phyloP scores from a whole-genome alignment of 2,113 vertebrate genomes.

The Crotalus horridus region DNA sequence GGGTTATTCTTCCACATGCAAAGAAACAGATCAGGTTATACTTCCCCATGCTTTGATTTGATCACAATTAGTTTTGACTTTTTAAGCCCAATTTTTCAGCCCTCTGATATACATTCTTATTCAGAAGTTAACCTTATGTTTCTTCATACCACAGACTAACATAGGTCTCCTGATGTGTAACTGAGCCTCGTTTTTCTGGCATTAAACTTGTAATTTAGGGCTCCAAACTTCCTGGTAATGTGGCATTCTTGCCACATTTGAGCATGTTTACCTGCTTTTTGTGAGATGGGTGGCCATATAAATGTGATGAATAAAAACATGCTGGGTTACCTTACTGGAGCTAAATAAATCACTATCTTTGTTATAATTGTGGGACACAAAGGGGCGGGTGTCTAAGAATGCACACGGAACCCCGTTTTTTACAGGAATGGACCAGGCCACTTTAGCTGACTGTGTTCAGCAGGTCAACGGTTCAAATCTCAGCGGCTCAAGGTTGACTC shows the following conservation, averaged over 20 bases:
- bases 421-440: neutral
- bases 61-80: neutral
- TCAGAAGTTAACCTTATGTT: neutral
- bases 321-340: neutral
- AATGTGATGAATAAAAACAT: neutral
- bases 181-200: neutral
- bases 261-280: neutral
- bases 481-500: no score
- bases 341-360: neutral
- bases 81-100: neutral
- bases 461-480: no score
- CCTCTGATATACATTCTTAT: neutral
- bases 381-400: neutral
- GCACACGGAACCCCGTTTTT: neutral
- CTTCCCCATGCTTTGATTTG: neutral
- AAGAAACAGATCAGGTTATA: neutral
- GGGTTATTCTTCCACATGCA: neutral
- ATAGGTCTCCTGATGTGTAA: neutral
- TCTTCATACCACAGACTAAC: neutral
- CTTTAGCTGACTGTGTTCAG: no score
- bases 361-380: neutral
- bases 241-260: neutral
- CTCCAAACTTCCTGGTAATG: neutral
- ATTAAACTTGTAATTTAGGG: neutral
- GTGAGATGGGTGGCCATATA: neutral